Evolutionary conservation across 2,113 vertebrate genomes (phyloP).

Genomic region (Corvus hawaiiensis): DNA sequence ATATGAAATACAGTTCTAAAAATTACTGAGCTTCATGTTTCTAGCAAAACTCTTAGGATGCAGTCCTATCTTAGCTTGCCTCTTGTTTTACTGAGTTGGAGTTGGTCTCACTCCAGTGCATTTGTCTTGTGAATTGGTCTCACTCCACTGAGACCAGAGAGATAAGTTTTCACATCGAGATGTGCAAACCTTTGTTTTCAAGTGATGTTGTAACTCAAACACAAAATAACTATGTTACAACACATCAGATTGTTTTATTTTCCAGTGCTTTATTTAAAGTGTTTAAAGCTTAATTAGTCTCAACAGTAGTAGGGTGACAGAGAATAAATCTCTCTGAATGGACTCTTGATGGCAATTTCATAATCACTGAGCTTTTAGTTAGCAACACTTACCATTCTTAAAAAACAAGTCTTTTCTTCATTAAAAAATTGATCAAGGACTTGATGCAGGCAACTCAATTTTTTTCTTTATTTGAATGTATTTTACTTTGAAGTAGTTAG

Average conservation of each 20-base stretch:
- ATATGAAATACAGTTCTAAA: background rate
- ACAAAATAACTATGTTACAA: background rate
- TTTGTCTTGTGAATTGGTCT: background rate
- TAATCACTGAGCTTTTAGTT: background rate
- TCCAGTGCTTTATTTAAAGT: background rate
- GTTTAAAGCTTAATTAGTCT: background rate
- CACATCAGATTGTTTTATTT: background rate
- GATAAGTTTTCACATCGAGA: background rate
- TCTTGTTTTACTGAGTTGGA: background rate
- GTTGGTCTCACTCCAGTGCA: background rate
- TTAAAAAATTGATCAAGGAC: background rate
- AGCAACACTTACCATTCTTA: background rate
- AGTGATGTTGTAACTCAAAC: background rate
- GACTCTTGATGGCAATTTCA: background rate
- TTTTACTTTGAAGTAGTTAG: background rate
- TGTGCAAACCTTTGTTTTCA: background rate
- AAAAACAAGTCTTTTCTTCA: background rate
- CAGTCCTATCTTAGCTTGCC: background rate
- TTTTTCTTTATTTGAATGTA: background rate
- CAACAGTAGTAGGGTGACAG: background rate
- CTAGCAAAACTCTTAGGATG: background rate
- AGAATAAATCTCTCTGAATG: background rate
- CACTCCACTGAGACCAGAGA: background rate
- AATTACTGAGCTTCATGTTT: background rate
- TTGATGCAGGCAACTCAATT: background rate